Base-by-base conservation (phyloP, 2,797 vertebrate species). In the Philypnodon macrostomus region DNA sequence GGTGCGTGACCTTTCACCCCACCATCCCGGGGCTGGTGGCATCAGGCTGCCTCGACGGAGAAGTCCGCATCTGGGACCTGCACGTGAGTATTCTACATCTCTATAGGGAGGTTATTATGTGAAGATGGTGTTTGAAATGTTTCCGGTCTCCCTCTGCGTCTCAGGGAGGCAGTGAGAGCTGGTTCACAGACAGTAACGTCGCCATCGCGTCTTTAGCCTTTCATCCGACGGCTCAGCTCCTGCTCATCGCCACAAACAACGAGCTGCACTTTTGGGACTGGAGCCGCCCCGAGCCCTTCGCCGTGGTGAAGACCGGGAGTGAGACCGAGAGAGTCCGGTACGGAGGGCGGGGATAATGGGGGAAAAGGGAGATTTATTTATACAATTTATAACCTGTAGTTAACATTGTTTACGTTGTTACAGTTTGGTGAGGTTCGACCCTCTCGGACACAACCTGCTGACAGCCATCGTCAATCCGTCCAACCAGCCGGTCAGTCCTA, bases 251-350 rank as follows among this genome's bases (percentile, higher is more conserved):
- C 68, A 99, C 95, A 67, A 96, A 94, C 85, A 98, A 96, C 2
- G 97, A 99, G 85, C 93, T 99, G 15, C 96, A 98, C 61, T 99
- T 99, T 79, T 99, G 97, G 97, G 97, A 99, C 80, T 99, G 97
- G 97, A 99, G 97, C 75, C 92, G 96, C 1, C 92, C 95, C 0
- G 97, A 99, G 44, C 97, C 97, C 4, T 99, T 99, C 48, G 97
- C 96, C 1, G 95, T 94, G 55, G 97, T 99, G 62, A 99, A 99
- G 82, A 98, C 97, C 0, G 95, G 92, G 46, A 99, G 94, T 1
- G 96, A 99, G 69, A 98, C 95, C 4, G 97, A 99, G 62, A 78
- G 97, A 64, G 97, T 99, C 61, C 88, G 97, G 97, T 99, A 44
- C 10, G 41, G 27, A 10, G 27, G 9, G 27, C 26, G 10, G 26